A percentile compares a stretch with the other conserved stretches of the same genome.
phyloP scores from a whole-genome alignment of 2,888 invertebrate genomes.

The Bellardia bayeri region DNA sequence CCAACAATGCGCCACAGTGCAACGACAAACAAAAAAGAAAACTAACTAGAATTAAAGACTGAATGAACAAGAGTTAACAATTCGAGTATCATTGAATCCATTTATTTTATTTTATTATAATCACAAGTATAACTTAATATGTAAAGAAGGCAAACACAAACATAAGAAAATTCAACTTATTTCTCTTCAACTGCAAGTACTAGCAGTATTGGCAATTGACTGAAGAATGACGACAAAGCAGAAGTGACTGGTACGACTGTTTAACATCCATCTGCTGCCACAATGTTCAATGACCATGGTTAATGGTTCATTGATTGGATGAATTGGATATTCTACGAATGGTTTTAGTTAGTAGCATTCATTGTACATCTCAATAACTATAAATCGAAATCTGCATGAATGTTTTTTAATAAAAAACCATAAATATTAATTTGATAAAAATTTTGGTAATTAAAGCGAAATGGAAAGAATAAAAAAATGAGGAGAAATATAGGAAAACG shows the following conservation, averaged over 20 bases:
- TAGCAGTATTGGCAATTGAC: background rate
- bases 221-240: conserved; percentile 21
- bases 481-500: too few species aligned
- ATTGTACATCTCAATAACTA: background rate
- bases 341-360: background rate
- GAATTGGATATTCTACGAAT: background rate
- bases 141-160: background rate
- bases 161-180: background rate
- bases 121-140: conserved; percentile 8
- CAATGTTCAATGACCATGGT: conserved; percentile 23
- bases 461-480: background rate
- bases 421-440: background rate
- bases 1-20: background rate
- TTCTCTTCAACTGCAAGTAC: background rate
- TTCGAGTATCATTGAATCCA: conserved; percentile 11
- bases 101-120: conserved; percentile 45
- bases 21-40: background rate
- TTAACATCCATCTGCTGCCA: conserved; percentile 12
- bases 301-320: conserved; percentile 44
- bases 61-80: conserved; percentile 7
- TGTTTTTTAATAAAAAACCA: background rate
- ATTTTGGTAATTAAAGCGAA: background rate
- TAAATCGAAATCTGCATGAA: conserved; percentile 4
- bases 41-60: background rate
- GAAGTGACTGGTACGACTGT: conserved; percentile 6